Percentiles rank a stretch among this genome's conserved stretches.
Evolutionary conservation across 1,140 invertebrate species (phyloP).

Genomic region (Nasonia vitripennis): DNA sequence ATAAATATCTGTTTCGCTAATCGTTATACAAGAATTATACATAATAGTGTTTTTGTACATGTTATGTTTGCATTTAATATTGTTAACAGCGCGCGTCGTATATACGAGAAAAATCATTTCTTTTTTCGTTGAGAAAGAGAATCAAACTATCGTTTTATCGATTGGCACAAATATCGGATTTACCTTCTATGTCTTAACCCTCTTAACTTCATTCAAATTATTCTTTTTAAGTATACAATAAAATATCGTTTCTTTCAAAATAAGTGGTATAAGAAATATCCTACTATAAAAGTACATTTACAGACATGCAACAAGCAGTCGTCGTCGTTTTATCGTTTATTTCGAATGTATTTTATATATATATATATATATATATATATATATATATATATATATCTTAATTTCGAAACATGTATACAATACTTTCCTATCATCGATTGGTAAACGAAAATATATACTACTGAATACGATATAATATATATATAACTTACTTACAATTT

Average conservation of each 20-base stretch:
- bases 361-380: too few relatives aligned
- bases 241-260: slow-evolving; percentile 25
- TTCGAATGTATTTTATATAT: neutral
- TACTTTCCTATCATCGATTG: neutral
- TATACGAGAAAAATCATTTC: slow-evolving; percentile 6
- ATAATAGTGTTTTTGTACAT: neutral
- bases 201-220: neutral
- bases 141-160: neutral
- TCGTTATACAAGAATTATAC: neutral
- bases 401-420: slow-evolving; percentile 23
- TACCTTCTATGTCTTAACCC: neutral
- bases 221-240: slow-evolving; percentile 27
- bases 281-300: slow-evolving; percentile 40
- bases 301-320: neutral
- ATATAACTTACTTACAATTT: slow-evolving; percentile 35
- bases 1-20: slow-evolving; percentile 26
- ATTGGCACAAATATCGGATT: slow-evolving; percentile 44
- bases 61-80: neutral
- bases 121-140: slow-evolving; percentile 5
- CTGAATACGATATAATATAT: neutral
- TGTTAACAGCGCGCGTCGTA: neutral
- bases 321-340: slow-evolving; percentile 5
- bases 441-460: slow-evolving; percentile 27
- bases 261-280: slow-evolving; percentile 33
- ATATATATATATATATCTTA: slow-evolving; percentile 2